Percentiles rank a stretch among this genome's conserved stretches.
Conservation (phyloP, 2,113 vertebrate species). For the Tautogolabrus adspersus region DNA sequence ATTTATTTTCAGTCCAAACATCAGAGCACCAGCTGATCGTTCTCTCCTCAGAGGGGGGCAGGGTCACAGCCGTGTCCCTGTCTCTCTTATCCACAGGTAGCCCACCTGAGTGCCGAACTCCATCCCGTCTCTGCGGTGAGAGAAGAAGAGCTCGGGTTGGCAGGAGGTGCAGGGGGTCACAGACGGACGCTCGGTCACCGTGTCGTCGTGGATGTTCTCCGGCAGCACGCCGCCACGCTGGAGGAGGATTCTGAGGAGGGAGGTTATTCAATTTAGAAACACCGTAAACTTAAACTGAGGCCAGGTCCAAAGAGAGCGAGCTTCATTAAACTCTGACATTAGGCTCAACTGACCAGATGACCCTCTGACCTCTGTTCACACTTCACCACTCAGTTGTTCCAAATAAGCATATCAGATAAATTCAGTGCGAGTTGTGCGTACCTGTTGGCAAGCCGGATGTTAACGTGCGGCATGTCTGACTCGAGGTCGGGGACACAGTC, state of each 20-base stretch:
- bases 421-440: constrained; percentile 37
- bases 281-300: too few relatives aligned
- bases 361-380: too few relatives aligned
- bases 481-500: constrained; percentile 85
- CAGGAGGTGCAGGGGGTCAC: constrained; percentile 91
- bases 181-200: constrained; percentile 68
- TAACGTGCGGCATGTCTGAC: constrained; percentile 81
- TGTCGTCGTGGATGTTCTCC: constrained; percentile 89
- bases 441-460: constrained; percentile 93
- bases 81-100: constrained; percentile 89
- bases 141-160: constrained; percentile 90
- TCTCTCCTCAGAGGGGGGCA: background rate
- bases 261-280: background rate
- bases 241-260: constrained; percentile 87
- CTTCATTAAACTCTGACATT: too few relatives aligned
- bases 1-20: background rate
- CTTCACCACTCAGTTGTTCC: too few relatives aligned
- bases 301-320: too few relatives aligned
- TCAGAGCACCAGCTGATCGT: too few relatives aligned
- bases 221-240: constrained; percentile 89
- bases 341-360: too few relatives aligned
- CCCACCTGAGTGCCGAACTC: constrained; percentile 94
- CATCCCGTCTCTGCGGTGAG: constrained; percentile 89
- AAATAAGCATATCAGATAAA: too few relatives aligned
- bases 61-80: background rate